These are phyloP conservation scores for Pammene fasciana DNA, from an alignment of 2,888 invertebrate genomes.

Conservation along the genomic window DNA sequence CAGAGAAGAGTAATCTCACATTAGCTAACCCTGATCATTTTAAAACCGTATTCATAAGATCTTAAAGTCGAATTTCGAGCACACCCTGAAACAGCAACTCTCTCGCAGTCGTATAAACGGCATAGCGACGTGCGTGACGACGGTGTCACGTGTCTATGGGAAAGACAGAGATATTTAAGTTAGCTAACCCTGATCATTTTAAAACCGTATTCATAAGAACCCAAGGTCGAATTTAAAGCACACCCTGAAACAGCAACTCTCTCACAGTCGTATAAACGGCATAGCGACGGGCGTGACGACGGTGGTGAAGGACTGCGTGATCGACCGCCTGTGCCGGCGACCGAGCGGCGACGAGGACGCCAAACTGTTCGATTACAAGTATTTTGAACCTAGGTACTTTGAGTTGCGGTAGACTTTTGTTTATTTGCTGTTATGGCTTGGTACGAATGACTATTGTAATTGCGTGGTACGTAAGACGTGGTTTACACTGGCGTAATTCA, in stretches of 20 bases:
- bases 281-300: conserved; percentile 87
- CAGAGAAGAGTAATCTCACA: too few species aligned
- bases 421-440: conserved; percentile 48
- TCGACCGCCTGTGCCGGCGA: conserved; percentile 83
- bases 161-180: too few species aligned
- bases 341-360: conserved; percentile 67
- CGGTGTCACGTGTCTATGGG: too few species aligned
- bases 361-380: conserved; percentile 85
- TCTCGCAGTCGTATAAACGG: conserved; percentile 86
- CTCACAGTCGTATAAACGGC: conserved; percentile 86
- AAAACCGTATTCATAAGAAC: too few species aligned
- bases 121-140: conserved; percentile 87
- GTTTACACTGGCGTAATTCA: too few species aligned
- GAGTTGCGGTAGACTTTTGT: conserved; percentile 72
- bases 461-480: too few species aligned
- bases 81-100: background rate
- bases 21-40: too few species aligned
- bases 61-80: background rate
- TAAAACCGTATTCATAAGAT: too few species aligned
- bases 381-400: conserved; percentile 86
- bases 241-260: background rate
- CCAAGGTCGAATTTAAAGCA: background rate
- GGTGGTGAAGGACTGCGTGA: conserved; percentile 87
- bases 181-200: too few species aligned
- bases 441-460: background rate